Evolutionary conservation across 2,797 vertebrate species (phyloP).

Genomic region (Enteromius argenteus): DNA sequence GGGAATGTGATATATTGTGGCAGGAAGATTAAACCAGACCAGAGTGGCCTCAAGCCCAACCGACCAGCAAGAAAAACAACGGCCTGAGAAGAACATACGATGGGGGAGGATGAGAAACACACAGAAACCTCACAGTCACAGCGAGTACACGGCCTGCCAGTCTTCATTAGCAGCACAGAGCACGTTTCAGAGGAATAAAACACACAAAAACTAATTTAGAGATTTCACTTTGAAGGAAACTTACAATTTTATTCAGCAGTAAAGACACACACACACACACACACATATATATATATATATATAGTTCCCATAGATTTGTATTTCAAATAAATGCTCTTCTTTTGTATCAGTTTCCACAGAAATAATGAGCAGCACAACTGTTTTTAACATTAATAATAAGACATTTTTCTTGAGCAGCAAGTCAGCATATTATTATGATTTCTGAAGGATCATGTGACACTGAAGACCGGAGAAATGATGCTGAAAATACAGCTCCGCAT

Average conservation of each 20-base stretch:
- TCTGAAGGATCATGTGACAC: background rate
- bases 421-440: background rate
- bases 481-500: background rate
- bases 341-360: background rate
- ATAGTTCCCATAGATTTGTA: too few relatives aligned
- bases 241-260: background rate
- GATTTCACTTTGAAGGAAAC: background rate
- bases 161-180: background rate
- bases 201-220: background rate
- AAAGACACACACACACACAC: background rate
- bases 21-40: constrained; percentile 75
- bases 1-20: constrained; percentile 61
- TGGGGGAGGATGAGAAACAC: constrained; percentile 19
- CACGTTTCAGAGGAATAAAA: background rate
- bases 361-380: background rate
- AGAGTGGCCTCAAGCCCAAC: constrained; percentile 75
- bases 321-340: background rate
- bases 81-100: constrained; percentile 5
- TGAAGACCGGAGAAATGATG: background rate
- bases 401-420: background rate
- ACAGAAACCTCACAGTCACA: too few relatives aligned
- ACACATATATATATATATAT: too few relatives aligned
- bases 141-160: background rate
- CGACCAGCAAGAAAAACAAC: constrained; percentile 81
- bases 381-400: background rate